Base-by-base conservation (phyloP, 2,797 vertebrate species). In the Thaleichthys pacificus region DNA sequence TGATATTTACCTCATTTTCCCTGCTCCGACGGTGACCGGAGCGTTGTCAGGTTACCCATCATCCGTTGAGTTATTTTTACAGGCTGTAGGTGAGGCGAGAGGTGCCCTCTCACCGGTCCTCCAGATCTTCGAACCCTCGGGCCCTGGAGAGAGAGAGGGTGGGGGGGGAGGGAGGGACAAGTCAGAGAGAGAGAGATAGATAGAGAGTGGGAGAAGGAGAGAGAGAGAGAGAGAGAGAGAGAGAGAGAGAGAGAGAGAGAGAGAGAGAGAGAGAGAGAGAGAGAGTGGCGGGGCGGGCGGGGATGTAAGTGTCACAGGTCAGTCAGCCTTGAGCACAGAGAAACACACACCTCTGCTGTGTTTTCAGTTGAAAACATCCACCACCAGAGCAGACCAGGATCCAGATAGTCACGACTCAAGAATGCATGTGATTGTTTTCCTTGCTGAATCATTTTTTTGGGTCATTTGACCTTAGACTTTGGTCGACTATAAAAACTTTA, bases 1-100 rank as follows among this genome's bases (percentile, higher is more conserved):
- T 86, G 89, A 89, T 89, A 87, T 91, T 88, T 86, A 88, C 85
- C 85, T 91, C 81, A 87, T 89, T 90, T 87, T 89, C 84, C 86
- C 85, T 60, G 60, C 80, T 72, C 64, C 12, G 80, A 65, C 79
- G 80, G 79, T 85, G 83, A 88, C 56, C 28, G 86, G 82, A 83
- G 85, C 84, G 73, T 86, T 21, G 85, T 85, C 82, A 80, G 74
- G 82, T 78, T 32, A 80, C 75, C 71, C 79, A 78, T 89, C 88
- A 87, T 81, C 74, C 75, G 85, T 75, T 77, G 61, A 63, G 64
- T 51, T 76, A 81, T 83, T 83, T 87, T 82, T 76, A 63, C 72
- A 24, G 72, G 70, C 17, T 68, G 70, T 80, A 76, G 86, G 77
- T 76, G 80, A 83, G 83, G 85, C 81, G 82, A 85, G 72, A 75